These are phyloP conservation scores for Momotus momota DNA, from an alignment of 2,797 vertebrate genomes.

Conservation along the genomic window DNA sequence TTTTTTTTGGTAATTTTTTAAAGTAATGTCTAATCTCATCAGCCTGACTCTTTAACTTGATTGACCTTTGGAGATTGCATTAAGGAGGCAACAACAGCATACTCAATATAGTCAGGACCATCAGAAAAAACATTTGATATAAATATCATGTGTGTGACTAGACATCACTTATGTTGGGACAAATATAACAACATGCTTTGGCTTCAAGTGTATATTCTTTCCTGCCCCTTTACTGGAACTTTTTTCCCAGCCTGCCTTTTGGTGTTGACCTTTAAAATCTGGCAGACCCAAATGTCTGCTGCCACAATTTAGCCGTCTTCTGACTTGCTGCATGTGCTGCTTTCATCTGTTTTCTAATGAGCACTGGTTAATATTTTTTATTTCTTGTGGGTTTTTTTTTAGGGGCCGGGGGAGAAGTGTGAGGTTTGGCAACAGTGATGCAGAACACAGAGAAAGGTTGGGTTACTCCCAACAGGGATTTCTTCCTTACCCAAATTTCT, in stretches of 20 bases:
- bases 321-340: neutral
- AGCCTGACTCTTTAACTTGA: constrained; percentile 52
- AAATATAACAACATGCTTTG: neutral
- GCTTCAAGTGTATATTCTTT: neutral
- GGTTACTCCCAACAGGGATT: neutral
- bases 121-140: constrained; percentile 7
- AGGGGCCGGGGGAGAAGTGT: too few species aligned
- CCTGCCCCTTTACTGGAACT: neutral
- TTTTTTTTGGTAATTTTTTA: constrained; percentile 28
- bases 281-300: neutral
- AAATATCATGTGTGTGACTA: constrained; percentile 28
- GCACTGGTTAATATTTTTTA: neutral
- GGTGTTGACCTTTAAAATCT: neutral
- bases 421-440: neutral
- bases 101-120: constrained; percentile 12
- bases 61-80: constrained; percentile 61
- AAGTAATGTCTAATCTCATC: constrained; percentile 62
- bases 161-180: neutral
- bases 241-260: neutral
- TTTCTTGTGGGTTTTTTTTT: too few species aligned
- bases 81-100: constrained; percentile 23
- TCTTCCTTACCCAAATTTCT: neutral
- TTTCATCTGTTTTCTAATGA: neutral
- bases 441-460: neutral
- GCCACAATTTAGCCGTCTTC: neutral